Evolutionary conservation across 2,797 vertebrate species (phyloP).

Genomic region (Pseudotriccus pelzelni): DNA sequence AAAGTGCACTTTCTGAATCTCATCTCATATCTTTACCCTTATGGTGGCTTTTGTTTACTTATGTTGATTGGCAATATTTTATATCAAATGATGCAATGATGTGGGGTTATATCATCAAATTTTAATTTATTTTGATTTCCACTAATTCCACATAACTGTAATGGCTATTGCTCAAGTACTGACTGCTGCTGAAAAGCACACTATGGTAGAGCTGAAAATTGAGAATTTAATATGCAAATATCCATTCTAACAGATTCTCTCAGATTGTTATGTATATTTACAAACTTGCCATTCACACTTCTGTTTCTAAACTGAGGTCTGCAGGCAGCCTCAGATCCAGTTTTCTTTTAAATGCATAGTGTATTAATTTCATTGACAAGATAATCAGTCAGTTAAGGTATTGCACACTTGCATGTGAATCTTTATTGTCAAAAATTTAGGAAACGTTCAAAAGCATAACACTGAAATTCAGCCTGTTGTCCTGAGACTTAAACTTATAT

Average conservation of each 20-base stretch:
- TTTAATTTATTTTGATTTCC: background rate
- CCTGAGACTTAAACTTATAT: background rate
- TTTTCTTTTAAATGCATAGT: background rate
- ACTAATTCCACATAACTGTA: background rate
- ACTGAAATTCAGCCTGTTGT: background rate
- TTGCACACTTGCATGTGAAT: background rate
- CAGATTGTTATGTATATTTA: background rate
- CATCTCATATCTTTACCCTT: background rate
- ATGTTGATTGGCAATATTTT: background rate
- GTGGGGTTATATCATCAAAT: background rate
- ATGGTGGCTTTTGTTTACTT: background rate
- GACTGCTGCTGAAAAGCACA: background rate
- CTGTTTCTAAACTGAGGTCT: background rate
- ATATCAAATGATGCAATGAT: background rate
- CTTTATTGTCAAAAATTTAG: background rate
- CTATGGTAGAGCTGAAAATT: background rate
- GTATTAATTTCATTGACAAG: background rate
- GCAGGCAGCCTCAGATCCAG: background rate
- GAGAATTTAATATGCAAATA: background rate
- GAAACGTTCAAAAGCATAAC: background rate
- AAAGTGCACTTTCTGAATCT: background rate
- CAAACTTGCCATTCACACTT: background rate
- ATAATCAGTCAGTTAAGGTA: background rate
- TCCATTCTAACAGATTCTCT: background rate
- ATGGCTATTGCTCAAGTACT: background rate